Base-by-base conservation (phyloP, 2,888 invertebrate species). In the Oconnorella tubifera region DNA sequence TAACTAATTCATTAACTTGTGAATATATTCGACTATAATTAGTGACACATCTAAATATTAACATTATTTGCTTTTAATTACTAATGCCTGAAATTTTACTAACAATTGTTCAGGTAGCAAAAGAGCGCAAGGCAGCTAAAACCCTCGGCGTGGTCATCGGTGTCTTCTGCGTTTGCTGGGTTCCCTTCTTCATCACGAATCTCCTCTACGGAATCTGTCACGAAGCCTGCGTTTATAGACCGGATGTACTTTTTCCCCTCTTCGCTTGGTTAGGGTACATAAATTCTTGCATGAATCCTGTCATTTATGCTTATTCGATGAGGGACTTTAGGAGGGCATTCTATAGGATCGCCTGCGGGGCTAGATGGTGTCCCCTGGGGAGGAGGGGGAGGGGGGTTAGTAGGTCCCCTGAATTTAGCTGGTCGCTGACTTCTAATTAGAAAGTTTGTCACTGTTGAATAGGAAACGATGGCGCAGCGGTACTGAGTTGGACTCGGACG, bases 251-350 rank as follows among this genome's bases (percentile, higher is more conserved):
- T 6, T 77, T 80, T 65, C 77, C 79, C 3, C 73, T 81, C 4
- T 79, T 81, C 67, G 80, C 81, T 1, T 82, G 82, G 82, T 73
- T 82, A 2, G 81, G 81, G 6, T 82, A 82, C 65, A 75, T 80
- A 27, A 82, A 82, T 68, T 82, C 81, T n/a, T 78, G 80, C 19
- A 78, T 81, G 70, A 82, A 82, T 69, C 96, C 96, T 0, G 92
- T 96, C 72, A 97, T 97, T 79, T 97, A 97, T 83, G 96, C 96
- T n/a, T 93, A 94, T 80, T 96, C 96, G 90, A 95, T 94, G 85
- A 87, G 92, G 77, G 97, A 97, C 83, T 97, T 97, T 82, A 68
- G 83, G 72, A 74, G 95, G 83, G 96, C 96, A 27, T 96, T 96
- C 82, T 88, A 91, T 64, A 88, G 93, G 78, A 91, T 96, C 75